These are phyloP conservation scores for Leptothorax acervorum DNA, from an alignment of 2,888 invertebrate species.

Conservation along the genomic window DNA sequence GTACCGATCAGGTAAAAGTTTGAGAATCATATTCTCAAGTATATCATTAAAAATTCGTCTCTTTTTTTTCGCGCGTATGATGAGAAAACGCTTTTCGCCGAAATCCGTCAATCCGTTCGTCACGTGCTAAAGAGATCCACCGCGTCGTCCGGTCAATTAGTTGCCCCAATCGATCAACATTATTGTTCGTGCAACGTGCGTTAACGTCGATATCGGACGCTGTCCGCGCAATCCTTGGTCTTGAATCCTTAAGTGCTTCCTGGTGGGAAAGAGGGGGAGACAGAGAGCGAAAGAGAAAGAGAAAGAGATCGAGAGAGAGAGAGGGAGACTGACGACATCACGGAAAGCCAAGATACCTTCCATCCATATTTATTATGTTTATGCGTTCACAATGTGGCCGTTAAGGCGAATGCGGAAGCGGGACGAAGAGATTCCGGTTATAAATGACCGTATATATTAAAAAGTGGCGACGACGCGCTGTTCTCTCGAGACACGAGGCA, in stretches of 20 bases:
- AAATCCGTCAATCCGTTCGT: neutral
- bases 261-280: conserved; percentile 32
- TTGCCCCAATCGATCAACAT: conserved; percentile 1
- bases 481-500: neutral
- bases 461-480: conserved; percentile 15
- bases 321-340: conserved; percentile 38
- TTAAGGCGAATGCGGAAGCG: conserved; percentile 80
- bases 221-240: conserved; percentile 67
- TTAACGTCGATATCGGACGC: conserved; percentile 53
- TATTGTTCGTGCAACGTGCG: conserved; percentile 45
- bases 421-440: conserved; percentile 78
- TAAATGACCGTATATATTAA: conserved; percentile 70
- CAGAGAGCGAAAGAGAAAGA: neutral
- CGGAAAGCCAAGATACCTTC: conserved; percentile 60
- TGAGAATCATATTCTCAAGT: conserved; percentile 17
- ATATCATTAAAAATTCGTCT: neutral
- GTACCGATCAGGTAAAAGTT: conserved; percentile 66
- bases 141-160: neutral
- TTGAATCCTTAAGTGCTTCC: conserved; percentile 70
- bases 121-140: neutral
- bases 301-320: conserved; percentile 14
- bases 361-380: conserved; percentile 77
- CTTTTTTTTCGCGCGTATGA: neutral
- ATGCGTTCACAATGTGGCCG: conserved; percentile 74
- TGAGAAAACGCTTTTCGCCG: neutral